These are phyloP conservation scores for Pluvianellus socialis DNA, from an alignment of 2,113 vertebrate genomes.

Conservation along the genomic window DNA sequence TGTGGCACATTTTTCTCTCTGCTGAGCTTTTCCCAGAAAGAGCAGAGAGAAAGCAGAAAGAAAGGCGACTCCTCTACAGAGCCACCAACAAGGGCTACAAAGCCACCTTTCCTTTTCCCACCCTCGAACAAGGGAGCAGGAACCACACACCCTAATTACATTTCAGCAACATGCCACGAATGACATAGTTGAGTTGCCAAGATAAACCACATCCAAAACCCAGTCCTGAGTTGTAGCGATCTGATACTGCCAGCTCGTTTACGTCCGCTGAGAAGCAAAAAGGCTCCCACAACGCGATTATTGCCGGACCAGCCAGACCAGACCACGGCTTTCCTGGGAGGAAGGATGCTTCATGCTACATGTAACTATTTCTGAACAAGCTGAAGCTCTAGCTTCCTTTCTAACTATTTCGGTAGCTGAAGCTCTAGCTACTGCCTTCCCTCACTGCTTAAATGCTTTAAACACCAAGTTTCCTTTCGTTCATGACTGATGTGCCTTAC, in stretches of 20 bases:
- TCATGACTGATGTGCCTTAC: accelerated
- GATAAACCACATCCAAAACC: neutral
- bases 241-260: neutral
- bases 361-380: neutral
- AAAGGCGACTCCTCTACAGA: neutral
- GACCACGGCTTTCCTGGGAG: too few species aligned
- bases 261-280: neutral
- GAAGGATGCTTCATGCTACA: neutral
- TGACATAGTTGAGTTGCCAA: neutral
- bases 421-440: neutral
- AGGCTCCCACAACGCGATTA: neutral
- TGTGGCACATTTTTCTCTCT: neutral
- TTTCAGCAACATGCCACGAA: neutral
- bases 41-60: neutral
- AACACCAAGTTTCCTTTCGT: accelerated
- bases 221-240: neutral
- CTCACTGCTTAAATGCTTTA: accelerated
- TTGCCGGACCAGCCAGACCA: neutral
- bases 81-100: neutral
- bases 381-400: neutral
- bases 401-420: neutral
- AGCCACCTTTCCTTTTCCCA: neutral
- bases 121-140: neutral
- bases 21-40: neutral
- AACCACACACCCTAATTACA: neutral